These are phyloP conservation scores for Lamprologus lemairii DNA, from an alignment of 2,113 vertebrate genomes.

Conservation along the genomic window DNA sequence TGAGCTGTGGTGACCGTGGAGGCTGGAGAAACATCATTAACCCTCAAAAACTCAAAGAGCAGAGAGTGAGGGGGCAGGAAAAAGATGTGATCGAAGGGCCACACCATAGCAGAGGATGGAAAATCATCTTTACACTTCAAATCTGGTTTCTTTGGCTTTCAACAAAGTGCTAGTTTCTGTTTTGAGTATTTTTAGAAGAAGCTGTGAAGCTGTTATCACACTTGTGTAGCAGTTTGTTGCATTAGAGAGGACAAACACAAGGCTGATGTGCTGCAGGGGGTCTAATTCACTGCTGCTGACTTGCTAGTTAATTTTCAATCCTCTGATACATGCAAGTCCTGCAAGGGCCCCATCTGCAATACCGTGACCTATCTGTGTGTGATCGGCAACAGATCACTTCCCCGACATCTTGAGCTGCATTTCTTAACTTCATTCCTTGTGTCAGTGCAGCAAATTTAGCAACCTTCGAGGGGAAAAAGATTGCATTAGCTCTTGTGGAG, in stretches of 20 bases:
- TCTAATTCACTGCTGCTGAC: not conserved
- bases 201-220: conserved; percentile 6
- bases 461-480: not conserved
- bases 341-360: conserved; percentile 8
- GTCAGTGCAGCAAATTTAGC: not conserved
- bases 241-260: not conserved
- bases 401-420: not conserved
- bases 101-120: not conserved
- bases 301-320: conserved; percentile 26
- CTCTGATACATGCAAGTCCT: not conserved
- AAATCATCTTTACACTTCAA: not conserved
- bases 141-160: not conserved
- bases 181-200: not conserved
- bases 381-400: not conserved
- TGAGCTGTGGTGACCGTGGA: not conserved
- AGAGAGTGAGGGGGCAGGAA: not conserved
- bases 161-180: not conserved
- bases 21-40: not conserved
- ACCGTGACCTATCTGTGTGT: conserved; percentile 26
- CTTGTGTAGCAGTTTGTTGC: not conserved
- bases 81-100: not conserved
- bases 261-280: not conserved
- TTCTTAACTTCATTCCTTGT: not conserved
- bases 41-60: not conserved
- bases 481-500: not conserved